Conservation (phyloP, 2,797 vertebrate species). For the Thaleichthys pacificus region DNA sequence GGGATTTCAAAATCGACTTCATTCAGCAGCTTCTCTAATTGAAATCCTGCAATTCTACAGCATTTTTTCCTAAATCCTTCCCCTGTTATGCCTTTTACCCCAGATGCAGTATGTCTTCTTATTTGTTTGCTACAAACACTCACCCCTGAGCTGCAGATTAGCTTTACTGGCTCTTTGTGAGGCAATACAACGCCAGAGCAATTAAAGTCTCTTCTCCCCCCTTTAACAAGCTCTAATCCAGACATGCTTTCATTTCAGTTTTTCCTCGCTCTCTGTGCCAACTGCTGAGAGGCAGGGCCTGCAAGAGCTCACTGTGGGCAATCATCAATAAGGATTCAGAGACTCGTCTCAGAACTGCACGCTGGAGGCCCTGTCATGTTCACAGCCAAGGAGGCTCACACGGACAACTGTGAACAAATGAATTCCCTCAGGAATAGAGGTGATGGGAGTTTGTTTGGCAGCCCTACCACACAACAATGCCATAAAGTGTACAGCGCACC, state of each 20-base stretch:
- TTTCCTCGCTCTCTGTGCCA: slow-evolving; percentile 61
- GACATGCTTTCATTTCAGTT: slow-evolving; percentile 77
- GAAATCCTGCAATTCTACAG: slow-evolving; percentile 38
- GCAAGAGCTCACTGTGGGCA: slow-evolving; percentile 49
- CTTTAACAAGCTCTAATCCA: slow-evolving; percentile 78
- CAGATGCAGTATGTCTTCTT: slow-evolving; percentile 21
- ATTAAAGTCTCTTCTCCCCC: slow-evolving; percentile 72
- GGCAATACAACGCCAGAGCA: slow-evolving; percentile 69
- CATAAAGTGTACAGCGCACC: slow-evolving; percentile 24
- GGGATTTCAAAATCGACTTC: background rate
- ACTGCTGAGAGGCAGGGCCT: slow-evolving; percentile 53
- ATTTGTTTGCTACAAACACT: slow-evolving; percentile 69
- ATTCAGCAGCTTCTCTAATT: slow-evolving; percentile 28
- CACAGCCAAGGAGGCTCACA: slow-evolving; percentile 37
- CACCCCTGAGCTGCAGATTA: slow-evolving; percentile 77
- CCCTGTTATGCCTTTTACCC: slow-evolving; percentile 36
- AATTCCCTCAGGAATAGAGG: background rate
- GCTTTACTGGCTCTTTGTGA: slow-evolving; percentile 69
- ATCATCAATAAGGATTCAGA: slow-evolving; percentile 51
- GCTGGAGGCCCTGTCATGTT: slow-evolving; percentile 51
- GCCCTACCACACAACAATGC: slow-evolving; percentile 26
- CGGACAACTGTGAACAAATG: background rate
- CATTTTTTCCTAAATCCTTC: slow-evolving; percentile 46
- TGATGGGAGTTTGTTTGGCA: slow-evolving; percentile 53
- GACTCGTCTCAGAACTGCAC: slow-evolving; percentile 38